Conservation (phyloP, 1,140 invertebrate genomes). For the Formica selysi region DNA sequence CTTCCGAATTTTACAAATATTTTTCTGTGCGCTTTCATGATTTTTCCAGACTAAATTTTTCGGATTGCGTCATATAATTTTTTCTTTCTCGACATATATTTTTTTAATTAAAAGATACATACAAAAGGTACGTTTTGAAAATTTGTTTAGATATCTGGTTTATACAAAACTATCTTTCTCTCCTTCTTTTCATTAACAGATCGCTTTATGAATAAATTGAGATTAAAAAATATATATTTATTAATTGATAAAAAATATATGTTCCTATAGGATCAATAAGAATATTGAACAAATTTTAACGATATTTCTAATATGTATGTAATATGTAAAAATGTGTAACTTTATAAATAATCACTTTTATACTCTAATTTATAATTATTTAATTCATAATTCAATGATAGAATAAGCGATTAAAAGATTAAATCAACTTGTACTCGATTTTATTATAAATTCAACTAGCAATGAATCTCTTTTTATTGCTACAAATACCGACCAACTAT, state of each 20-base stretch:
- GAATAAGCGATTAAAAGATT: background rate
- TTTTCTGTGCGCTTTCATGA: background rate
- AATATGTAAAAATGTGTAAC: background rate
- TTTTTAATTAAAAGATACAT: background rate
- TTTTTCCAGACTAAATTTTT: background rate
- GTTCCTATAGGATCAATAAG: background rate
- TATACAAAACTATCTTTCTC: background rate
- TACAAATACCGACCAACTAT: background rate
- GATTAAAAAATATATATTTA: background rate
- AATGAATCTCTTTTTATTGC: conserved; percentile 3
- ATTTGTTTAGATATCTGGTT: background rate
- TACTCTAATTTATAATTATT: background rate
- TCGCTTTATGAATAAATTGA: background rate
- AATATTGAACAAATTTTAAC: background rate
- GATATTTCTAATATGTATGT: background rate
- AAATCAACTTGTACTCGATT: background rate
- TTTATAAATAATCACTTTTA: background rate
- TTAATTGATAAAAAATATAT: background rate
- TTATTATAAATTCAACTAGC: background rate
- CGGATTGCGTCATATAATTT: background rate
- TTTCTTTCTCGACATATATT: background rate
- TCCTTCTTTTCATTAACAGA: background rate
- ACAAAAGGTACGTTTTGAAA: background rate
- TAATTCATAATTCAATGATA: background rate
- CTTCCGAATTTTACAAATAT: conserved; percentile 17